Evolutionary conservation across 2,113 vertebrate genomes (phyloP).

Genomic region (Maccullochella peelii): DNA sequence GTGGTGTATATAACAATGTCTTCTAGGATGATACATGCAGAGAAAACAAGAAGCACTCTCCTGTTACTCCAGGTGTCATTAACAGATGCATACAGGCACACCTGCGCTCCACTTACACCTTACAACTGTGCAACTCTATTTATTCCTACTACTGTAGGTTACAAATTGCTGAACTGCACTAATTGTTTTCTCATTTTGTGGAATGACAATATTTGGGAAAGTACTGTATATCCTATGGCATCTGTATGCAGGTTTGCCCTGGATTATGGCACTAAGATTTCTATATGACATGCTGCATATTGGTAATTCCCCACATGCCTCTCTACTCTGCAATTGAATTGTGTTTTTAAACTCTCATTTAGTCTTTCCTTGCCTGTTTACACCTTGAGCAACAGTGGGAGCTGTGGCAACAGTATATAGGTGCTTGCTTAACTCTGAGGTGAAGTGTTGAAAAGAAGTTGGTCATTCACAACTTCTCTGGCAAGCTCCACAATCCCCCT

Average conservation of each 20-base stretch:
- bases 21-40: not conserved
- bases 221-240: not conserved
- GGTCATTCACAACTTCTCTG: slow-evolving; percentile 55
- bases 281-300: not conserved
- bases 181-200: slow-evolving; percentile 20
- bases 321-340: not conserved
- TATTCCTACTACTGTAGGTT: not conserved
- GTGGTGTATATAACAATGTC: not conserved
- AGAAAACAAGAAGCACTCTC: not conserved
- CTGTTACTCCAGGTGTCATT: slow-evolving; percentile 25
- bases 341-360: not conserved
- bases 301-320: not conserved
- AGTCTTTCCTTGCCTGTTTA: slow-evolving; percentile 14
- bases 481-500: slow-evolving; percentile 35
- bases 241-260: not conserved
- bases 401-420: slow-evolving; percentile 21
- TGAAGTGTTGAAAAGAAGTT: slow-evolving; percentile 56
- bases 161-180: slow-evolving; percentile 12
- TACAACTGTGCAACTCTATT: slow-evolving; percentile 14
- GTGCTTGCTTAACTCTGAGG: slow-evolving; percentile 39
- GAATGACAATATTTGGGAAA: not conserved
- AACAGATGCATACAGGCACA: slow-evolving; percentile 43
- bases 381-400: slow-evolving; percentile 34
- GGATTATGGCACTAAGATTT: not conserved
- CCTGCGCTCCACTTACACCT: slow-evolving; percentile 36